phyloP scores from a whole-genome alignment of 2,797 vertebrate species.

The Erethizon dorsatum region DNA sequence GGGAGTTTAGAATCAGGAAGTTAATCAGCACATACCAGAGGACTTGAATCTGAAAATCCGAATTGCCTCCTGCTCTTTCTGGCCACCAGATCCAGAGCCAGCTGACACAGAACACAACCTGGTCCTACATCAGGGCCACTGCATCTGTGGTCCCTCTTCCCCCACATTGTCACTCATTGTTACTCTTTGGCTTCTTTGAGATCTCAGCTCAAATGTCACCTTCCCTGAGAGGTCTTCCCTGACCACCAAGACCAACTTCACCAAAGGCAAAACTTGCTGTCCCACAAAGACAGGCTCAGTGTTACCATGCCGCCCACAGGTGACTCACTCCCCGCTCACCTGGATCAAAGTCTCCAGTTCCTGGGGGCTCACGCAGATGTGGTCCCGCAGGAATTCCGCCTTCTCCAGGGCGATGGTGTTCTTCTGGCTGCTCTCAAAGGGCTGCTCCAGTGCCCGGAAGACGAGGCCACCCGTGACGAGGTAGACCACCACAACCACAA shows the following conservation, averaged over 20 bases:
- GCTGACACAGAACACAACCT: background rate
- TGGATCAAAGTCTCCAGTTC: constrained; percentile 96
- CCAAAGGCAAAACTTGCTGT: background rate
- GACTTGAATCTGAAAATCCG: constrained; percentile 28
- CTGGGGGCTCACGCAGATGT: constrained; percentile 93
- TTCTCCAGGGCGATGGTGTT: constrained; percentile 95
- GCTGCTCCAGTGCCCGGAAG: constrained; percentile 96
- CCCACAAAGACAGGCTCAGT: background rate
- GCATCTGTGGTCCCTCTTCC: accelerated
- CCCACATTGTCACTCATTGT: background rate
- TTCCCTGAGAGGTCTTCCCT: background rate
- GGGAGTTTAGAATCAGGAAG: background rate
- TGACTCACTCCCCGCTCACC: constrained; percentile 89
- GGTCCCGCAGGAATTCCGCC: constrained; percentile 94
- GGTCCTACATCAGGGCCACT: accelerated
- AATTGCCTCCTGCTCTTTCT: background rate
- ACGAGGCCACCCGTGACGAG: constrained; percentile 95
- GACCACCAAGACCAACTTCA: background rate
- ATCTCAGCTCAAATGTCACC: background rate
- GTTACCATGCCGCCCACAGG: background rate
- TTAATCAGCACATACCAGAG: background rate
- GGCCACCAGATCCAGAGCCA: background rate
- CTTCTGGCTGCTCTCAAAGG: constrained; percentile 96
- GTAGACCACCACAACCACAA: constrained; percentile 96
- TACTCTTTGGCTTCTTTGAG: background rate